Conservation (phyloP, 2,113 vertebrate genomes). For the Dolichallabes microphthalmus region DNA sequence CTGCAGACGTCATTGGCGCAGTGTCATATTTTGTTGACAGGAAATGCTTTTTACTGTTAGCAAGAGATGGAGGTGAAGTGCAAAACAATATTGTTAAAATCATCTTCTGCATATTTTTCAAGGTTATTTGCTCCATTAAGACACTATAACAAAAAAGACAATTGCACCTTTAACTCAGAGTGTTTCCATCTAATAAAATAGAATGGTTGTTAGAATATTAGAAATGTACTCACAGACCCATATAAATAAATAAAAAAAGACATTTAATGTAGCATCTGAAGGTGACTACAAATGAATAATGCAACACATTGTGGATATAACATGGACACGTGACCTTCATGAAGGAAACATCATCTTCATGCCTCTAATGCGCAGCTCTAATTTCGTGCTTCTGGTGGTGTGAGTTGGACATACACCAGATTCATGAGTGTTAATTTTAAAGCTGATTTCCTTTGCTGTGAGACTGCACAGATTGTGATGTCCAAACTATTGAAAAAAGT, state of each 20-base stretch:
- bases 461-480: neutral
- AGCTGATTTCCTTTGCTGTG: constrained; percentile 3
- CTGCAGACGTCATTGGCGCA: neutral
- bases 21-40: neutral
- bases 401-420: neutral
- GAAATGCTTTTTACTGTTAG: neutral
- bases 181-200: constrained; percentile 30
- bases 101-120: neutral
- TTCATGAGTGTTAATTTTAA: constrained; percentile 1
- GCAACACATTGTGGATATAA: constrained; percentile 53
- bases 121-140: neutral
- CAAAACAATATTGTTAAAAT: neutral
- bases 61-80: neutral
- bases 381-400: neutral
- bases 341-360: neutral
- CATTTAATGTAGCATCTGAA: constrained; percentile 51
- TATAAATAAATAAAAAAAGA: constrained; percentile 35
- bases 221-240: constrained; percentile 28
- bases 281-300: constrained; percentile 65
- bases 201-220: no score
- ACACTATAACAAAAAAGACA: neutral
- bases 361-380: neutral
- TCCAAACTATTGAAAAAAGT: neutral
- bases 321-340: constrained; percentile 46
- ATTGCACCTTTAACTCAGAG: neutral